Evolutionary conservation across 2,113 vertebrate genomes (phyloP).

Genomic region (Macquaria australasica): DNA sequence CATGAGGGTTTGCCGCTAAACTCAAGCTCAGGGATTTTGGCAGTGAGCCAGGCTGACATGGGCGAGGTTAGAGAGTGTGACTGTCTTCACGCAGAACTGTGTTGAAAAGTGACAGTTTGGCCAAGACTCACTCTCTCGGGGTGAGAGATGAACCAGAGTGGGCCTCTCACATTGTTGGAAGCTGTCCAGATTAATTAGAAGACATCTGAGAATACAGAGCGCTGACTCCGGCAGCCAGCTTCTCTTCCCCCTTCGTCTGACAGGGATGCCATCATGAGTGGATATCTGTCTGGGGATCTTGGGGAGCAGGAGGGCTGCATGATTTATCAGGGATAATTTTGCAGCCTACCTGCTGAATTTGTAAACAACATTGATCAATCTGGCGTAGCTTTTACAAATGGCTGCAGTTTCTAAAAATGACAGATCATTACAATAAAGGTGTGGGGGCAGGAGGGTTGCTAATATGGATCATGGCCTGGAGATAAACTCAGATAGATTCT

Average conservation of each 20-base stretch:
- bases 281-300: slow-evolving; percentile 68
- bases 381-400: slow-evolving; percentile 72
- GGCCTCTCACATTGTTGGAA: slow-evolving; percentile 74
- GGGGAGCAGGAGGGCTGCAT: slow-evolving; percentile 54
- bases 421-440: slow-evolving; percentile 79
- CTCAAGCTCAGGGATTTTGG: slow-evolving; percentile 16
- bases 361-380: slow-evolving; percentile 83
- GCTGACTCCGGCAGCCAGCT: slow-evolving; percentile 49
- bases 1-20: slow-evolving; percentile 3
- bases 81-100: slow-evolving; percentile 44
- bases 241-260: slow-evolving; percentile 43
- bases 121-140: slow-evolving; percentile 54
- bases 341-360: slow-evolving; percentile 78
- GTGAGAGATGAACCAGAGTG: slow-evolving; percentile 64
- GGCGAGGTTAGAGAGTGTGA: slow-evolving; percentile 53
- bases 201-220: slow-evolving; percentile 65
- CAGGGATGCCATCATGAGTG: slow-evolving; percentile 53
- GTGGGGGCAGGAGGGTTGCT: slow-evolving; percentile 62
- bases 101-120: slow-evolving; percentile 69
- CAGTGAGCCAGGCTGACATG: slow-evolving; percentile 24
- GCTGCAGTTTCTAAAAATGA: slow-evolving; percentile 77
- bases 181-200: slow-evolving; percentile 82
- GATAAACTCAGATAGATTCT: slow-evolving; percentile 72
- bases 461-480: slow-evolving; percentile 78
- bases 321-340: slow-evolving; percentile 82